A percentile compares a stretch with the other conserved stretches of the same genome.
Conservation (phyloP, 1,140 invertebrate species). For the Drosophila busckii region DNA sequence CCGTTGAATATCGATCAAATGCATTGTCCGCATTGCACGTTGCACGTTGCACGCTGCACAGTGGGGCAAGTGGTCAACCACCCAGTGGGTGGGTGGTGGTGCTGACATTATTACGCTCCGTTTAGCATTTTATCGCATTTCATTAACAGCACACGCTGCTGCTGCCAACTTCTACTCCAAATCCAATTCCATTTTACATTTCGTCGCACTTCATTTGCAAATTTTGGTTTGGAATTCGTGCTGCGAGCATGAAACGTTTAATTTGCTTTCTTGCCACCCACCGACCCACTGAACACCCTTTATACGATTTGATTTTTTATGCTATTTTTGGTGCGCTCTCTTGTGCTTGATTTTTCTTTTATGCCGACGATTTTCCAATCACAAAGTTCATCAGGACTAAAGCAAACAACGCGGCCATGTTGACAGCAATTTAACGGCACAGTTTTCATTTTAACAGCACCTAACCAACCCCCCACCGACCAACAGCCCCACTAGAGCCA, state of each 20-base stretch:
- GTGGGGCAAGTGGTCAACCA: too few relatives aligned
- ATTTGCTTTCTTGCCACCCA: neutral
- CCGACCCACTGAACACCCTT: too few relatives aligned
- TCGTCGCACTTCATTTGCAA: slow-evolving; percentile 52
- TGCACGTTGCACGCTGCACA: too few relatives aligned
- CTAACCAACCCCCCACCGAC: neutral
- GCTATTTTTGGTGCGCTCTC: slow-evolving; percentile 5
- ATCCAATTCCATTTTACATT: slow-evolving; percentile 52
- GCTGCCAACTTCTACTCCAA: slow-evolving; percentile 1
- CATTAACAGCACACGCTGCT: slow-evolving; percentile 41
- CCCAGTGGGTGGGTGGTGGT: neutral
- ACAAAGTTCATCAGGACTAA: slow-evolving; percentile 12
- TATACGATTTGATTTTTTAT: too few relatives aligned
- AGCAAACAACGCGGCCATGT: slow-evolving; percentile 10
- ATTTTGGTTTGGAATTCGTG: slow-evolving; percentile 19
- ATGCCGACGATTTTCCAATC: neutral
- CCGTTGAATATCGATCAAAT: slow-evolving; percentile 53
- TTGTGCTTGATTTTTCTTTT: slow-evolving; percentile 21
- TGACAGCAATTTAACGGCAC: slow-evolving; percentile 23
- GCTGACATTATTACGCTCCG: slow-evolving; percentile 46
- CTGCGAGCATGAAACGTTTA: neutral
- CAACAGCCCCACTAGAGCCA: neutral
- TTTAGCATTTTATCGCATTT: slow-evolving; percentile 64
- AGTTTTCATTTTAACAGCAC: too few relatives aligned
- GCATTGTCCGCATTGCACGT: too few relatives aligned